Evolutionary conservation across 2,888 invertebrate species (phyloP).

Genomic region (Hypolimnas misippus): DNA sequence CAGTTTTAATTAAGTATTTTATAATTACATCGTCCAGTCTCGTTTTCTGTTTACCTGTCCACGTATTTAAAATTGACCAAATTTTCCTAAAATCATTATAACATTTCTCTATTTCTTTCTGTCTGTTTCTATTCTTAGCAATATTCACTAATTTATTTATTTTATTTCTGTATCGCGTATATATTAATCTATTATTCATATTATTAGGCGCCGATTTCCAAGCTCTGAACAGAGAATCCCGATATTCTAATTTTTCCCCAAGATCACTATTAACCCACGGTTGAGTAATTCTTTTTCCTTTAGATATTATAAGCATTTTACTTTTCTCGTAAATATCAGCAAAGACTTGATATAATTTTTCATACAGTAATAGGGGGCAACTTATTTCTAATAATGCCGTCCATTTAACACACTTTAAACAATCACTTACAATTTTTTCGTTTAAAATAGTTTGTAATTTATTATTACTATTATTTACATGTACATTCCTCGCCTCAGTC

Average conservation of each 20-base stretch:
- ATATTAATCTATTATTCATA: conserved; percentile 28
- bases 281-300: conserved; percentile 2
- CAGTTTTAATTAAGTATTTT: conserved; percentile 19
- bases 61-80: conserved; percentile 30
- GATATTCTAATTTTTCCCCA: conserved; percentile 12
- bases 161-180: conserved; percentile 32
- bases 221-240: conserved; percentile 28
- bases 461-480: neutral
- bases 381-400: neutral
- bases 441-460: conserved; percentile 1
- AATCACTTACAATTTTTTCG: neutral
- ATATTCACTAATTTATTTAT: conserved; percentile 31
- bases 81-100: conserved; percentile 26
- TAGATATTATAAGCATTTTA: neutral
- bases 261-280: conserved; percentile 17
- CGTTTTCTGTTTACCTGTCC: conserved; percentile 29
- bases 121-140: conserved; percentile 29
- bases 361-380: conserved; percentile 2
- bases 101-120: conserved; percentile 25
- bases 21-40: conserved; percentile 25
- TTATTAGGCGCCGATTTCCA: conserved; percentile 34
- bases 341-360: neutral
- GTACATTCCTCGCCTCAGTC: neutral
- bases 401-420: neutral
- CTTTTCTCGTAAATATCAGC: neutral